These are phyloP conservation scores for Grammomys surdaster DNA, from an alignment of 2,113 vertebrate genomes.

Conservation along the genomic window DNA sequence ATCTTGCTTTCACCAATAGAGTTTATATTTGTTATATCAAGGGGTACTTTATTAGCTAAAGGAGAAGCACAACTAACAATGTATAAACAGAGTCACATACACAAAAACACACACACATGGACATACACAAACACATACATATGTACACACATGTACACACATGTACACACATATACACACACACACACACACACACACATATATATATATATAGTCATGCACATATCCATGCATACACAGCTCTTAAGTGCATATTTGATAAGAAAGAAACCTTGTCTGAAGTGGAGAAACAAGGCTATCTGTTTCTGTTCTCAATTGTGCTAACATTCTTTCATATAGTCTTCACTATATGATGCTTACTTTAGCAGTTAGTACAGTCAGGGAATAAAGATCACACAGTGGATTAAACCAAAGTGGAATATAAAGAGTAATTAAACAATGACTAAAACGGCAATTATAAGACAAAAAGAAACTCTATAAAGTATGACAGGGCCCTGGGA, in stretches of 20 bases:
- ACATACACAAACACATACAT: background rate
- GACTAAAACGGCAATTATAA: background rate
- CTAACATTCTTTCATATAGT: background rate
- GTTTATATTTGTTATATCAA: background rate
- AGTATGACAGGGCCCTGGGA: background rate
- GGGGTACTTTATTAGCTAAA: background rate
- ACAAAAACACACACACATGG: background rate
- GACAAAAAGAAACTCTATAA: background rate
- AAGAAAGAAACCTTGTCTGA: background rate
- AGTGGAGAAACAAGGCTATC: background rate
- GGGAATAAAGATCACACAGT: background rate
- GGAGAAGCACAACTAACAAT: background rate
- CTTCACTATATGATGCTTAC: background rate
- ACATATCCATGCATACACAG: background rate
- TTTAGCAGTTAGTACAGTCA: background rate
- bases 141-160: background rate
- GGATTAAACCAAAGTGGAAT: background rate
- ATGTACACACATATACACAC: background rate
- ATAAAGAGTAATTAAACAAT: conserved; percentile 21
- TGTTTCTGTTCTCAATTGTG: background rate
- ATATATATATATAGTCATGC: no score
- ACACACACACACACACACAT: background rate
- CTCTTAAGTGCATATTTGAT: background rate
- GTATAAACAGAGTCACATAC: background rate
- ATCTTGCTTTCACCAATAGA: background rate